Evolutionary conservation across 2,113 vertebrate species (phyloP).

Genomic region (Macquaria australasica): DNA sequence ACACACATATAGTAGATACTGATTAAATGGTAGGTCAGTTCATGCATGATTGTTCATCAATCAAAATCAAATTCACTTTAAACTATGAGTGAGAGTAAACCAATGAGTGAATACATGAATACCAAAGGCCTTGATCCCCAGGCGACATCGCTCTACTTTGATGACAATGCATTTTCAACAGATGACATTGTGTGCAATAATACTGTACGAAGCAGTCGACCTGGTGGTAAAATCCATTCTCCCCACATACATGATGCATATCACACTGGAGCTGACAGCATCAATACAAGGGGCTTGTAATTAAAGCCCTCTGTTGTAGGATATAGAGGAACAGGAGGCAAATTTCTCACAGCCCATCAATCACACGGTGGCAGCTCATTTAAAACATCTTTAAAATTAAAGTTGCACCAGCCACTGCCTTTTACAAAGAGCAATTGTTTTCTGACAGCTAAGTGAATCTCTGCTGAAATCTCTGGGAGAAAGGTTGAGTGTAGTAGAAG

Average conservation of each 20-base stretch:
- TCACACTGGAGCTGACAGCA: slow-evolving; percentile 74
- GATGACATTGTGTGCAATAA: slow-evolving; percentile 60
- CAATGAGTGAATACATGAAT: slow-evolving; percentile 70
- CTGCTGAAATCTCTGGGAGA: slow-evolving; percentile 53
- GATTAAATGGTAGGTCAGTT: slow-evolving; percentile 50
- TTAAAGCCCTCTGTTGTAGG: slow-evolving; percentile 72
- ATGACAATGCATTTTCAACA: slow-evolving; percentile 74
- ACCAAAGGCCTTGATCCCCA: slow-evolving; percentile 42
- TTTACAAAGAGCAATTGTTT: slow-evolving; percentile 77
- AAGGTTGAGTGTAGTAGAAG: slow-evolving; percentile 60
- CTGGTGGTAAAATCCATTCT: slow-evolving; percentile 69
- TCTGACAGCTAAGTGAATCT: slow-evolving; percentile 79
- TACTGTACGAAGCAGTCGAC: slow-evolving; percentile 38
- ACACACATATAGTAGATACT: slow-evolving; percentile 32
- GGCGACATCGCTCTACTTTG: slow-evolving; percentile 54
- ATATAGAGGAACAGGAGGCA: slow-evolving; percentile 56
- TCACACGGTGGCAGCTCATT: slow-evolving; percentile 78
- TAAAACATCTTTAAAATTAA: slow-evolving; percentile 82
- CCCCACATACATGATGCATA: slow-evolving; percentile 71
- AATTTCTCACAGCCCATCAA: slow-evolving; percentile 71
- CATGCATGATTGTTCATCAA: slow-evolving; percentile 56
- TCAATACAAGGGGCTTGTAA: slow-evolving; percentile 72
- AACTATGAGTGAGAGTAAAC: slow-evolving; percentile 43
- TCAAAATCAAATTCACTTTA: slow-evolving; percentile 73
- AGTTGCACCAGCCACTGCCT: slow-evolving; percentile 66